Conservation (phyloP, 2,797 vertebrate species). For the Enteromius paludinosus region DNA sequence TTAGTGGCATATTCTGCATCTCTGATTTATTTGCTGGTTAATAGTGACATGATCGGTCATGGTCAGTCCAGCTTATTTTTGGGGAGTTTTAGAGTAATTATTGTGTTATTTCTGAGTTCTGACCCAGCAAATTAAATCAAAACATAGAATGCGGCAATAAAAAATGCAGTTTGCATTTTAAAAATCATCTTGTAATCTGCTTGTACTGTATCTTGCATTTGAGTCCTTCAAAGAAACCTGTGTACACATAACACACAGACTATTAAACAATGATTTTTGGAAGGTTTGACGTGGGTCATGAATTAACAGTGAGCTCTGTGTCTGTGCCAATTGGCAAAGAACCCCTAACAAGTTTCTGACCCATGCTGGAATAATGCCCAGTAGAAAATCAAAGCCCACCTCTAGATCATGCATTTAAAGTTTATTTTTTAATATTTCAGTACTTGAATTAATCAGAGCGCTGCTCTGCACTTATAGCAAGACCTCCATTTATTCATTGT, state of each 20-base stretch:
- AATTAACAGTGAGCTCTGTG: slow-evolving; percentile 26
- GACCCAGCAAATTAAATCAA: background rate
- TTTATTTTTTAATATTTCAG: background rate
- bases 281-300: slow-evolving; percentile 17
- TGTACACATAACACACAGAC: slow-evolving; percentile 15
- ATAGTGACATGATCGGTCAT: background rate
- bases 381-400: slow-evolving; percentile 40
- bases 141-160: background rate
- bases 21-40: background rate
- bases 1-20: background rate
- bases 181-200: background rate
- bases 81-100: background rate
- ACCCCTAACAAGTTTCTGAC: slow-evolving; percentile 21
- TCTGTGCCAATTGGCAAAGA: slow-evolving; percentile 42
- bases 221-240: background rate
- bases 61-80: background rate
- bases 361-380: slow-evolving; percentile 44
- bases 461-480: background rate
- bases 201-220: background rate
- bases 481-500: background rate
- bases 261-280: slow-evolving; percentile 21
- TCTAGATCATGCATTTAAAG: slow-evolving; percentile 28
- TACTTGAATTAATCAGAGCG: slow-evolving; percentile 6
- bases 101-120: background rate
- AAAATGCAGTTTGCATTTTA: background rate